Evolutionary conservation across 2,888 invertebrate genomes (phyloP), one percentile per base, ranked within the genome.

Genomic region (Diabrotica balteata): DNA sequence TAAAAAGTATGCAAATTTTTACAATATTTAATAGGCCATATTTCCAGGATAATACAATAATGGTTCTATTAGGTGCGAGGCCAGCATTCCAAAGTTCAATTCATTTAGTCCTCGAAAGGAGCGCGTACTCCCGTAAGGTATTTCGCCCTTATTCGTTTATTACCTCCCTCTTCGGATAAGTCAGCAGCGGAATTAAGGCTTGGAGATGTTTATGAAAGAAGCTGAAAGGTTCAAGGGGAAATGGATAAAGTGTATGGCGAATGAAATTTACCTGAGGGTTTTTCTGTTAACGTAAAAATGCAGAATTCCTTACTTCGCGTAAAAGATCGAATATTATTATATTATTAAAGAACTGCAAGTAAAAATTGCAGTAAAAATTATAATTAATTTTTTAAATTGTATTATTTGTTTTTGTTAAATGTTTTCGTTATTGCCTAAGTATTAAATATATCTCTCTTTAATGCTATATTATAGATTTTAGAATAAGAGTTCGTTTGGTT

Each of bases 121-220:
- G 47, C 49, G 49, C 46, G 9, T 32, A 59, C 9, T 47, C 47
- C 10, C 32, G 32, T 49, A 45, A 59, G 49, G 49, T 59, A 59
- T 59, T 59, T 59, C 45, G 22, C 49, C 32, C 32, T 32, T 32
- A 32, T 32, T 32, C 49, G 47, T 59, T 59, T 59, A 59, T 59
- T 59, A 42, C 59, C 49, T 17, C 49, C 10, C 59, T 59, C 59
- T 59, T 49, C 49, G 50, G 59, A 59, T 59, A 59, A 59, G 32
- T 59, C 49, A 42, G 49, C 49, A 45, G 59, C 42, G 22, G 49
- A 59, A 59, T 59, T 59, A 49, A 22, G 59, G 42, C 49, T 46
- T 46, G 47, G 46, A 50, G 59, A 32, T 50, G 42, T 42, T 59
- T 59, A 59, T 59, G 49, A 59, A 50, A 49, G 7, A 59, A 45